A percentile compares a stretch with the other conserved stretches of the same genome.
phyloP scores from a whole-genome alignment of 2,113 vertebrate species.

The Petromus typicus region DNA sequence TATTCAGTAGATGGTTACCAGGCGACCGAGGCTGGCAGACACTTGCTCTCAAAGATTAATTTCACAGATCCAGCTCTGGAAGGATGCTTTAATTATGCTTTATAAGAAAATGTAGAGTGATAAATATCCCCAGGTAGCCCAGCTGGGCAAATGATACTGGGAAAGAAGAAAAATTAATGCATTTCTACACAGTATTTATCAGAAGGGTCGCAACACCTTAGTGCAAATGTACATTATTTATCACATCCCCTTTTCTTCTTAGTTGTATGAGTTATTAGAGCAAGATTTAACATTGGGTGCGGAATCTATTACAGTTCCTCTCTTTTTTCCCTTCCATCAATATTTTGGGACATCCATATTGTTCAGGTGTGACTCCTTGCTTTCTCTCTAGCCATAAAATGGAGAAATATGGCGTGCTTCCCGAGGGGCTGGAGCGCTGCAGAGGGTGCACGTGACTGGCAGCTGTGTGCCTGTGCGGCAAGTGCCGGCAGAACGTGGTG shows the following conservation, averaged over 20 bases:
- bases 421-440: background rate
- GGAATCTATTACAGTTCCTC: background rate
- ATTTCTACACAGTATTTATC: background rate
- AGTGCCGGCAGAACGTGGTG: background rate
- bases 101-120: constrained; percentile 23
- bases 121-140: constrained; percentile 52
- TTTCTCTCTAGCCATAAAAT: background rate
- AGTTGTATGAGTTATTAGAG: background rate
- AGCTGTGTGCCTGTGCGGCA: background rate
- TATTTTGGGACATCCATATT: background rate
- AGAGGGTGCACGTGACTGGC: background rate
- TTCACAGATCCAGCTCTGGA: background rate
- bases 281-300: constrained; percentile 10
- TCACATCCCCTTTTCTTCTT: background rate
- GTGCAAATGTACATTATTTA: constrained; percentile 16
- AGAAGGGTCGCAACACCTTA: constrained; percentile 1
- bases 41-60: constrained; percentile 46
- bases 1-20: background rate
- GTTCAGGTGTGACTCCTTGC: background rate
- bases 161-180: constrained; percentile 33
- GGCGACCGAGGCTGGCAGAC: background rate
- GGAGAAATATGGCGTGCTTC: background rate
- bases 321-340: background rate
- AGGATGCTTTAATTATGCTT: constrained; percentile 44
- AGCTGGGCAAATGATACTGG: background rate